phyloP scores from a whole-genome alignment of 2,888 invertebrate genomes.

The Phragmatobia fuliginosa region DNA sequence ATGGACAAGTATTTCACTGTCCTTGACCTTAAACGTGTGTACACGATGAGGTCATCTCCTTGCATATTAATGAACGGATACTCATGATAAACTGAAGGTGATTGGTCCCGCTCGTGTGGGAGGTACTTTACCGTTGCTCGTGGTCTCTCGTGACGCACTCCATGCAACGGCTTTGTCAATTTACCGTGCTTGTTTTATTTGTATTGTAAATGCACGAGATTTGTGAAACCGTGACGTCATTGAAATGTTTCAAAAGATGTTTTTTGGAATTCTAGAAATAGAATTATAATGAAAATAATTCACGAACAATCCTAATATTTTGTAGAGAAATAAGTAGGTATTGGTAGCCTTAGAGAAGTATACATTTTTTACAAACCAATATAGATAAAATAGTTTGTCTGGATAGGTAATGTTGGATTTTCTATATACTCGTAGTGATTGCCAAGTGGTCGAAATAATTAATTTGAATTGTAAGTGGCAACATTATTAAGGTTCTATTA shows the following conservation, averaged over 20 bases:
- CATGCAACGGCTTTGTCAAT: constrained; percentile 17
- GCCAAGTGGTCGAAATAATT: no score
- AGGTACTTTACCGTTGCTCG: constrained; percentile 19
- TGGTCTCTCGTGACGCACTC: constrained; percentile 41
- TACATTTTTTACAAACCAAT: no score
- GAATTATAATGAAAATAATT: neutral
- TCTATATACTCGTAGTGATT: no score
- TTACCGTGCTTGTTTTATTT: neutral
- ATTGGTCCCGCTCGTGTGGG: constrained; percentile 12
- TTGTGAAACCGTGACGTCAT: neutral
- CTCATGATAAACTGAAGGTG: neutral
- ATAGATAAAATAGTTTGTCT: no score
- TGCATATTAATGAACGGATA: neutral
- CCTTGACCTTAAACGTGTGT: neutral
- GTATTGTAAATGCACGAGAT: neutral
- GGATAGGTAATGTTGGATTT: no score
- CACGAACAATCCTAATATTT: neutral
- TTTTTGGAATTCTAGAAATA: neutral
- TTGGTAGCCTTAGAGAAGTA: neutral
- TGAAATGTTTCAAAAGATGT: neutral
- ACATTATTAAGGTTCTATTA: no score
- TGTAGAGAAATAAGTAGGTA: neutral
- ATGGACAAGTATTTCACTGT: neutral
- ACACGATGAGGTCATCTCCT: neutral
- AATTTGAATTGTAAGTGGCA: no score